Evolutionary conservation across 2,113 vertebrate species (phyloP).

Genomic region (Callionymus lyra): DNA sequence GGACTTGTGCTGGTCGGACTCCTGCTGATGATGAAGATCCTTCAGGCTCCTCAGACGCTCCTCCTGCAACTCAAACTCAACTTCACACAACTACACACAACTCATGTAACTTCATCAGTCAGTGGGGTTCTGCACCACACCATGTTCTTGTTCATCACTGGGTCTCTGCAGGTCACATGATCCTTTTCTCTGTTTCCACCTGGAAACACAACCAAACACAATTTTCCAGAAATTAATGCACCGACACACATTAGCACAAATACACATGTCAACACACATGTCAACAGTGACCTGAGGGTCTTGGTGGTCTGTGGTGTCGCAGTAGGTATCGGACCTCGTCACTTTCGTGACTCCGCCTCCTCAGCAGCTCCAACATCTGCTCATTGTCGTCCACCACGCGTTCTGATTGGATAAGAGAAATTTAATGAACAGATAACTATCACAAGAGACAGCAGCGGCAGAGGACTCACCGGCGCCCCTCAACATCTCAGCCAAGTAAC

Average conservation of each 20-base stretch:
- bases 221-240: too few relatives aligned
- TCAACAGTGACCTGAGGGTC: slow-evolving; percentile 56
- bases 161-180: slow-evolving; percentile 24
- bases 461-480: slow-evolving; percentile 73
- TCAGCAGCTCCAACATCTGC: slow-evolving; percentile 79
- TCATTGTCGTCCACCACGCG: slow-evolving; percentile 75
- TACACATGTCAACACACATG: too few relatives aligned
- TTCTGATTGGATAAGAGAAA: slow-evolving; percentile 56
- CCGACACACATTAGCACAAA: too few relatives aligned
- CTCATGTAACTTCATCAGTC: not conserved
- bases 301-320: slow-evolving; percentile 73
- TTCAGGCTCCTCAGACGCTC: slow-evolving; percentile 30
- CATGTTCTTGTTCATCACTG: slow-evolving; percentile 25
- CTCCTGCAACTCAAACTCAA: slow-evolving; percentile 38
- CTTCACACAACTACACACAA: not conserved
- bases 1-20: too few relatives aligned
- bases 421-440: not conserved
- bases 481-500: slow-evolving; percentile 83
- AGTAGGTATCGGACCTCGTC: slow-evolving; percentile 81
- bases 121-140: slow-evolving; percentile 23
- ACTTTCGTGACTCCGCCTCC: slow-evolving; percentile 76
- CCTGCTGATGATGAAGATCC: slow-evolving; percentile 56
- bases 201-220: too few relatives aligned
- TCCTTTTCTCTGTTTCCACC: slow-evolving; percentile 24
- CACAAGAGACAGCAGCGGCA: not conserved